Base-by-base conservation (phyloP, 1,140 invertebrate species). In the Varroa destructor region DNA sequence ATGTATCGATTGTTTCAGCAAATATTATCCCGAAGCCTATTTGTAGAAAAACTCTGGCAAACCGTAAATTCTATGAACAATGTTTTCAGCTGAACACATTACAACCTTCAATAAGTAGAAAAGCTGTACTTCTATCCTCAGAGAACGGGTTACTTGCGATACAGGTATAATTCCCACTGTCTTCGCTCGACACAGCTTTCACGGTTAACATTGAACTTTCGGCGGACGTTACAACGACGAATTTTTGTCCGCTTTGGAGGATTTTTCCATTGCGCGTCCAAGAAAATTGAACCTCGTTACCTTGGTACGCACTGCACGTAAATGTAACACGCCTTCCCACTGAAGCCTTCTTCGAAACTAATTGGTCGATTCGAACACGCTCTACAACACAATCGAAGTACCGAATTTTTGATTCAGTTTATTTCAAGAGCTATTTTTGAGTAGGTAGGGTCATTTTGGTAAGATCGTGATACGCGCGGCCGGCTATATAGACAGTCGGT, bases 191-290 rank as follows among this genome's bases (percentile, higher is more conserved):
- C 2, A 67, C 61, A 36, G 3, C 40, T 4, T 67, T 67, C 40
- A 67, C 46, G 12, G 61, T 67, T 12, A 67, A 40, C 14, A 67
- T 46, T 3, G 61, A 67, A 37, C 61, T 67, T n/a, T 37, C 61
- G 5, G 40, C 14, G 61, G 10, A 14, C 12, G 61, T 40, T 12
- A 46, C 12, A 25, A 40, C 46, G 2, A 40, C 46, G 12, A 67
- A 46, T 40, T 67, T 67, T 36, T 8, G 12, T 36, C 37, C 36
- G 61, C 12, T 67, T 37, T 40, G 46, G 61, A 67, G 61, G 40
- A 67, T 67, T 67, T 67, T 67, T 37, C 61, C 61, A 37, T 67
- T 67, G 36, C 61, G 61, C 40, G 61, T 67, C 61, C 61, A 67
- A 2, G 61, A 67, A 67, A 67, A 67, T 40, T 8, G 40, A 14